Conservation (phyloP, 2,113 vertebrate species). For the Amblyopsis rosae region DNA sequence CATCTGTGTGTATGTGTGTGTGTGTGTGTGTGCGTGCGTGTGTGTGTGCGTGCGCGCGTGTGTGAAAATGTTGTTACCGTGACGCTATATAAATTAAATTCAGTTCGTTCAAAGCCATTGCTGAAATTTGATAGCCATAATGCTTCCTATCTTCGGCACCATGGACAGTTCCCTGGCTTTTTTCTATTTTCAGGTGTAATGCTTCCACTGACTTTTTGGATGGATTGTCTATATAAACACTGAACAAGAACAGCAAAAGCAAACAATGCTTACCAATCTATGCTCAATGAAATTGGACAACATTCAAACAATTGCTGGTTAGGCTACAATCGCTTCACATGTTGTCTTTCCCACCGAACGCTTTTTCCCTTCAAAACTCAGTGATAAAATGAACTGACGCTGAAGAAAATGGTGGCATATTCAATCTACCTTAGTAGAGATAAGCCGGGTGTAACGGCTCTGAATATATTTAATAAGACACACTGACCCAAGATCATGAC, state of each 20-base stretch:
- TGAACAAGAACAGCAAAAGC: conserved; percentile 14
- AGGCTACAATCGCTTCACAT: conserved; percentile 37
- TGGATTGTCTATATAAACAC: conserved; percentile 17
- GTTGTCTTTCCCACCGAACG: conserved; percentile 56
- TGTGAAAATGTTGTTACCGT: too few species aligned
- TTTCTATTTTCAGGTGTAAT: conserved; percentile 49
- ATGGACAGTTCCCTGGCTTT: conserved; percentile 60
- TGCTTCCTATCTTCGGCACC: conserved; percentile 59
- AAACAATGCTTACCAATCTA: conserved; percentile 32
- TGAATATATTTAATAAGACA: too few species aligned
- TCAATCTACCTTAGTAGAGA: too few species aligned
- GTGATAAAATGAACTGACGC: too few species aligned
- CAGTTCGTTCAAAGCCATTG: too few species aligned
- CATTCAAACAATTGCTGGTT: conserved; percentile 39
- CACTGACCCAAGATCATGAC: too few species aligned
- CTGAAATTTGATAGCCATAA: conserved; percentile 38
- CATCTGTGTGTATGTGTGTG: too few species aligned
- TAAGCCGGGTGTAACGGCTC: too few species aligned
- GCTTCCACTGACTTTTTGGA: background rate
- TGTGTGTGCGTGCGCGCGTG: too few species aligned
- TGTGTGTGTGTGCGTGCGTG: too few species aligned
- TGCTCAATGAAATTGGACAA: conserved; percentile 22
- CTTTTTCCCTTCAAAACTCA: conserved; percentile 12
- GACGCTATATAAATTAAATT: too few species aligned
- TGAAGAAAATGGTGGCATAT: too few species aligned